These are phyloP conservation scores for Picus viridis DNA, from an alignment of 2,797 vertebrate genomes.

Conservation along the genomic window DNA sequence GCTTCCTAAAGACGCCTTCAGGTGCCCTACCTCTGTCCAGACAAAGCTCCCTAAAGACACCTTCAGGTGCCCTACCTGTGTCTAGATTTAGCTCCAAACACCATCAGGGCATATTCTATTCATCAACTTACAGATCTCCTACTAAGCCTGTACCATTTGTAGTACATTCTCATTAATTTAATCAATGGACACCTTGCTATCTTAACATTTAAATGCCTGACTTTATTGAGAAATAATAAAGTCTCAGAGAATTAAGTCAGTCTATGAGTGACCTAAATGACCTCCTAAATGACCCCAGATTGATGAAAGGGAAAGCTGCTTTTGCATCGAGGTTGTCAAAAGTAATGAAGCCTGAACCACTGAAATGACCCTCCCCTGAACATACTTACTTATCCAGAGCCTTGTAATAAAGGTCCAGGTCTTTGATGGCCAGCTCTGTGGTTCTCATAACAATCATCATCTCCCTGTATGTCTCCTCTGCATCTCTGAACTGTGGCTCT, in stretches of 20 bases:
- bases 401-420: constrained; percentile 96
- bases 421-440: constrained; percentile 94
- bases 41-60: too few relatives aligned
- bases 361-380: background rate
- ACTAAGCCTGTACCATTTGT: background rate
- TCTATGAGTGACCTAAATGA: too few relatives aligned
- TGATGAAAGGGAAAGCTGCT: background rate
- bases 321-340: background rate
- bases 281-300: background rate
- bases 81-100: background rate
- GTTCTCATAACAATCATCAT: constrained; percentile 97
- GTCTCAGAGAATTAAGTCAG: background rate
- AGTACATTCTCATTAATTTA: background rate
- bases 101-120: background rate
- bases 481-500: constrained; percentile 91
- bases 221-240: background rate
- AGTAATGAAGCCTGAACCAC: background rate
- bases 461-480: constrained; percentile 89
- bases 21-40: too few relatives aligned
- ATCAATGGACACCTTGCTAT: background rate
- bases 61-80: too few relatives aligned
- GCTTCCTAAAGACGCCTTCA: too few relatives aligned
- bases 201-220: background rate
- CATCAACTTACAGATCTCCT: background rate
- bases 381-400: constrained; percentile 94